Evolutionary conservation across 2,113 vertebrate genomes (phyloP).

Genomic region (Pelmatolapia mariae): DNA sequence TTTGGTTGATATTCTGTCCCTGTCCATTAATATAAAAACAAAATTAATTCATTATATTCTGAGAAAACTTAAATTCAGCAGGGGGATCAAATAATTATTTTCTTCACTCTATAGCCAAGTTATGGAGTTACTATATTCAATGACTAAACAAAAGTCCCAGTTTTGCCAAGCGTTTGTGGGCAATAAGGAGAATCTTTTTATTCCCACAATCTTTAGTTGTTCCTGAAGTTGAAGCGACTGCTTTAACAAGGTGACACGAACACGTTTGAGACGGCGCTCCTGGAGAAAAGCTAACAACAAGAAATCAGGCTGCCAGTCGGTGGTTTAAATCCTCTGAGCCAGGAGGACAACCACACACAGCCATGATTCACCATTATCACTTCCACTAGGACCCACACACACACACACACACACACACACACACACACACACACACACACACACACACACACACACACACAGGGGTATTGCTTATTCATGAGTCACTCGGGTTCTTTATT

Average conservation of each 20-base stretch:
- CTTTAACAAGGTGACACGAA: background rate
- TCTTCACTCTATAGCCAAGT: rapidly evolving
- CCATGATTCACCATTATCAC: background rate
- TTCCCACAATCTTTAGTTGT: background rate
- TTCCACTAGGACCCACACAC: background rate
- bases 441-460: background rate
- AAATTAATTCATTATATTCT: background rate
- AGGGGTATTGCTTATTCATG: background rate
- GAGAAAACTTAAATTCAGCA: background rate
- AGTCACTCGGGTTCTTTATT: background rate
- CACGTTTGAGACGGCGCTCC: background rate
- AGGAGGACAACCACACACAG: background rate
- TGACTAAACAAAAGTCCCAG: background rate
- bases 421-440: background rate
- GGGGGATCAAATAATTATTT: background rate
- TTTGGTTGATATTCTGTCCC: background rate
- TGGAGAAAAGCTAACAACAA: background rate
- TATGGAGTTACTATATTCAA: background rate
- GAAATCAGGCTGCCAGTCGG: background rate
- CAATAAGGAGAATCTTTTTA: background rate
- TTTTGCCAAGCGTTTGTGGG: background rate
- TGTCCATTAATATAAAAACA: background rate
- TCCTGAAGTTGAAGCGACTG: background rate
- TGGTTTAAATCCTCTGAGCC: background rate
- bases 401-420: background rate